Evolutionary conservation across 2,888 invertebrate genomes (phyloP), one percentile per base, ranked within the genome.

Genomic region (Philonicus albiceps): DNA sequence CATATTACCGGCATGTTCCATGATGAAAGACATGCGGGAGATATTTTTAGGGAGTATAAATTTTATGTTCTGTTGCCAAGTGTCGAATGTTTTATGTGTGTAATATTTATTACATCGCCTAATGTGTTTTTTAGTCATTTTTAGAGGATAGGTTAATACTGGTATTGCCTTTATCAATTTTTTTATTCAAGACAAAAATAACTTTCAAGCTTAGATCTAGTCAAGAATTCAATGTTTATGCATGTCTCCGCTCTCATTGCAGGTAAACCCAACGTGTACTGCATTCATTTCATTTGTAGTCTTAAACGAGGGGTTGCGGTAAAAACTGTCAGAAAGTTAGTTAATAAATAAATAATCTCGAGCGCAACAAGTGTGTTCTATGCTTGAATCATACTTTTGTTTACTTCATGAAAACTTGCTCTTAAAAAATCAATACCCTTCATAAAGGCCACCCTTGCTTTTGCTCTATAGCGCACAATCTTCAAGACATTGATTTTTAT

Each of bases 11-110:
- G 19, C 37, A 76, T 76, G 76, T 40, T 37, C 31, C 31, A 13
- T n/a, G 22, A 40, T 76, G 22, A 40, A 76, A 76, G 37, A 37
- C 76, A 76, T 6, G 8, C 74, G 76, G 43, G 13, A 37, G 76
- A 76, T 76, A 76, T 76, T 76, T 75, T 76, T 76, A 19, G 76
- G 22, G 22, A 64, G 64, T 27, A 64, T 64, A 64, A 27, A 64
- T 64, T 64, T 64, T 64, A 64, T 27, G 22, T 11, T 64, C 11
- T 11, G 64, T 64, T 64, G 64, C 64, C 11, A 11, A 64, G 64
- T 64, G 64, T 64, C 64, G 64, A 64, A 22, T 64, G 64, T 64
- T 64, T 64, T 27, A 64, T 64, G 64, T 64, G 8, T 64, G 19
- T 64, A 64, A 64, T 64, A 64, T 64, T 64, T 64, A 64, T 64